Evolutionary conservation across 2,888 invertebrate genomes (phyloP).

Genomic region (Pecten maximus): DNA sequence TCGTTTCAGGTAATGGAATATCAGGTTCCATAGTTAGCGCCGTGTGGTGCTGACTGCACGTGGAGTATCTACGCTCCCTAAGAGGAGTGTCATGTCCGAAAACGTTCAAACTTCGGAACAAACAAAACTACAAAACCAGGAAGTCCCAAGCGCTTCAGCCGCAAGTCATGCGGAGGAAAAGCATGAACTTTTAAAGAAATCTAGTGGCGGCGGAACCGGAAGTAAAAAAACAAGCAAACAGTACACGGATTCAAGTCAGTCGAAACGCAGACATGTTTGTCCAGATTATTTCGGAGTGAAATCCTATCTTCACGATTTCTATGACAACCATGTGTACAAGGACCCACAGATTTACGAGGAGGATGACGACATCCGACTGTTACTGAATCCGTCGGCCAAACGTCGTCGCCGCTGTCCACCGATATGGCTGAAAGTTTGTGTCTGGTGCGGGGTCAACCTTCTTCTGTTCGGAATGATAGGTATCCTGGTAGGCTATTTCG

Average conservation of each 20-base stretch:
- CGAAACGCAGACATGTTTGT: conserved; percentile 78
- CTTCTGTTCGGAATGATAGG: conserved; percentile 83
- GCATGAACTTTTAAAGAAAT: conserved; percentile 59
- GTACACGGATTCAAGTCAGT: neutral
- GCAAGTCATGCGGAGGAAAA: conserved; percentile 60
- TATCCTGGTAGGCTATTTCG: conserved; percentile 84
- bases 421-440: conserved; percentile 82
- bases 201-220: conserved; percentile 52
- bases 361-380: conserved; percentile 81
- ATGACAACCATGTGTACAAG: conserved; percentile 80
- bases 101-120: neutral
- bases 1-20: conserved; percentile 33
- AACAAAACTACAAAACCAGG: neutral
- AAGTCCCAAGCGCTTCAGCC: neutral
- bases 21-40: conserved; percentile 24
- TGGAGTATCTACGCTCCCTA: conserved; percentile 26
- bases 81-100: conserved; percentile 43
- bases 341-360: conserved; percentile 80
- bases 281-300: conserved; percentile 83
- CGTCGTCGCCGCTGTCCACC: conserved; percentile 78
- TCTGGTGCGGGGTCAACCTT: conserved; percentile 83
- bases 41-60: conserved; percentile 25
- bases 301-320: conserved; percentile 84
- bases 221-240: conserved; percentile 38
- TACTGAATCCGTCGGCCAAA: conserved; percentile 78